phyloP scores from a whole-genome alignment of 2,113 vertebrate species.

The Microtus ochrogaster region DNA sequence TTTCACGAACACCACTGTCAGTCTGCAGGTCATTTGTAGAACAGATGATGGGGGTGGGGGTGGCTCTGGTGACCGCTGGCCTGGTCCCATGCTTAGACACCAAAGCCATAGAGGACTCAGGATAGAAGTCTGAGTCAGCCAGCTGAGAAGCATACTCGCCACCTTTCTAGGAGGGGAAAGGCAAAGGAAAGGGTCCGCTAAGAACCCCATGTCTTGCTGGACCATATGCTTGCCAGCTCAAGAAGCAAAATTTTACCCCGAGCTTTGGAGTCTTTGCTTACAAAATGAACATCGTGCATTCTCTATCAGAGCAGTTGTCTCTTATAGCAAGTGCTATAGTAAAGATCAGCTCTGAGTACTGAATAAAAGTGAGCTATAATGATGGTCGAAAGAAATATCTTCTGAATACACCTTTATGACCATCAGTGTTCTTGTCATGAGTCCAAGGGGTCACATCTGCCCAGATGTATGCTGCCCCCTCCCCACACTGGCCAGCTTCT shows the following conservation, averaged over 20 bases:
- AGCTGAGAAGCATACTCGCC: too few species aligned
- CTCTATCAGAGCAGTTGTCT: background rate
- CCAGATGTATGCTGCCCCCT: background rate
- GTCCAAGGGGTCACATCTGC: background rate
- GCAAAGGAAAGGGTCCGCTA: background rate
- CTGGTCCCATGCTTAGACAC: background rate
- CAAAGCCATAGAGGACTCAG: background rate
- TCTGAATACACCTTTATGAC: background rate
- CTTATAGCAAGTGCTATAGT: too few species aligned
- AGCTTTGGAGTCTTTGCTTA: background rate
- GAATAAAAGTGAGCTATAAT: background rate
- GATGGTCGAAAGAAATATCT: background rate
- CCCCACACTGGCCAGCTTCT: background rate
- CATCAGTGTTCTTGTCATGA: fast-evolving
- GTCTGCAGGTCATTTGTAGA: too few species aligned
- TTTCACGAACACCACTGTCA: background rate
- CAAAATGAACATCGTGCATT: background rate
- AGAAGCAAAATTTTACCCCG: background rate
- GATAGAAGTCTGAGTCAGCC: background rate
- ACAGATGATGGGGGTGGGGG: background rate
- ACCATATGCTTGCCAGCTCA: background rate
- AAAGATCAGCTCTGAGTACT: background rate
- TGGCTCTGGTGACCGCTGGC: background rate
- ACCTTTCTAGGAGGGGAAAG: background rate
- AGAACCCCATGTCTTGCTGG: background rate